Evolutionary conservation across 2,113 vertebrate genomes (phyloP), one percentile per base, ranked within the genome.

Genomic region (Hippopotamus amphibius): DNA sequence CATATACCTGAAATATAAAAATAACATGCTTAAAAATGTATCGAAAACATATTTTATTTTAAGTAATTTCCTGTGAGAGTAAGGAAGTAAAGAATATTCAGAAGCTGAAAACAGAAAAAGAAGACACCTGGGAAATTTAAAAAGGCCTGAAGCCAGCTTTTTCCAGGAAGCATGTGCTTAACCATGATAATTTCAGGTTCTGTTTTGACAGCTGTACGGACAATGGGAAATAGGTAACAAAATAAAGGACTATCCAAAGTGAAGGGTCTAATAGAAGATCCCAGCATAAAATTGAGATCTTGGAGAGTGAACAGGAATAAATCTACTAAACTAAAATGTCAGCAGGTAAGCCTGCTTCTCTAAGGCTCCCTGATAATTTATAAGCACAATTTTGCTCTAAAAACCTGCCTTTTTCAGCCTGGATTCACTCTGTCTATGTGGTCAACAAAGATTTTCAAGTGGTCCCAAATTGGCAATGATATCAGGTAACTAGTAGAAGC

Each of bases 81-180:
- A 92, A 94, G 41, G 90, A 95, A 53, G 33, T 22, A 93, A 97
- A 91, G 10, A 87, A 87, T 94, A 37, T 50, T 66, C 63, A 68
- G 28, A 96, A 82, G 30, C 61, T 63, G 7, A 61, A 96, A 95
- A 85, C 2, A 90, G 24, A 77, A 14, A 46, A 91, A 63, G 55
- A 84, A 84, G 9, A 82, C 7, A 86, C 17, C 53, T 72, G 26
- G 41, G 59, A 91, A 81, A 71, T 93, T 37, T 28, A 3, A 28
- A 88, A 81, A 69, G n/a, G 33, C 8, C 30, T 13, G 16, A 92
- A 92, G 61, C 50, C 69, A 97, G 37, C 5, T 63, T 90, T 72
- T 63, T 7, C 43, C 8, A 74, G 37, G n/a, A 96, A 92, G 37
- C 43, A 68, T 33, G 69, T 89, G 66, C 14, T 88, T 88, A 59